Evolutionary conservation across 2,888 invertebrate genomes (phyloP).

Genomic region (Drosophila helvetica): DNA sequence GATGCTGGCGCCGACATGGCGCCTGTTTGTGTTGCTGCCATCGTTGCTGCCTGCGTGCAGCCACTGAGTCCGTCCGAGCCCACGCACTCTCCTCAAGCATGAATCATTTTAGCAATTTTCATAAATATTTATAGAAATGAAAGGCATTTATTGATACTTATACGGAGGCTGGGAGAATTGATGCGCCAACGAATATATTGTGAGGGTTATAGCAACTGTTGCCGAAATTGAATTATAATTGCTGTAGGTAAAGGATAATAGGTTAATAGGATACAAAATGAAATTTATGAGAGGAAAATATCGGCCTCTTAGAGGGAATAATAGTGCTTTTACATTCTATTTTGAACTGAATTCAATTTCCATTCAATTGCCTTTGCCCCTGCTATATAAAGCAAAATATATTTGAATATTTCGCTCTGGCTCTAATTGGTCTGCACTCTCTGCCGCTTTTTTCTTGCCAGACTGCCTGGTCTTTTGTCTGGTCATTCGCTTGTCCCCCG

Average conservation of each 20-base stretch:
- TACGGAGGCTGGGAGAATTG: conserved; percentile 22
- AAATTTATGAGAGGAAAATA: conserved; percentile 10
- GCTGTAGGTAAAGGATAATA: not conserved
- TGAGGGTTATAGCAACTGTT: conserved; percentile 11
- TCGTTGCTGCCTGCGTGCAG: no score
- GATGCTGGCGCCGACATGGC: conserved; percentile 59
- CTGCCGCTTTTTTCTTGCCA: conserved; percentile 36
- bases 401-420: conserved; percentile 32
- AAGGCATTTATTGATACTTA: conserved; percentile 21
- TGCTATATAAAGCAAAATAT: conserved; percentile 2
- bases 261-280: not conserved
- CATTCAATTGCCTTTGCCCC: no score
- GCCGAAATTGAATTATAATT: conserved; percentile 13
- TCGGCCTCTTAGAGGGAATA: not conserved
- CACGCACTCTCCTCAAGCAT: conserved; percentile 51
- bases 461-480: conserved; percentile 75
- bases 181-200: no score
- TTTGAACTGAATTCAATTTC: not conserved
- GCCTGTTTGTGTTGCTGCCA: conserved; percentile 46
- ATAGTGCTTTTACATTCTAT: not conserved
- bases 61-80: conserved; percentile 38
- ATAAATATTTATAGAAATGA: conserved; percentile 63
- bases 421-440: conserved; percentile 41
- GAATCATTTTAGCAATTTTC: conserved; percentile 51
- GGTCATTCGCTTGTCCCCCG: conserved; percentile 31